A percentile compares a stretch with the other conserved stretches of the same genome.
Conservation (phyloP, 92 coral and sea anemone species). For the Epizoanthus ramosus region DNA sequence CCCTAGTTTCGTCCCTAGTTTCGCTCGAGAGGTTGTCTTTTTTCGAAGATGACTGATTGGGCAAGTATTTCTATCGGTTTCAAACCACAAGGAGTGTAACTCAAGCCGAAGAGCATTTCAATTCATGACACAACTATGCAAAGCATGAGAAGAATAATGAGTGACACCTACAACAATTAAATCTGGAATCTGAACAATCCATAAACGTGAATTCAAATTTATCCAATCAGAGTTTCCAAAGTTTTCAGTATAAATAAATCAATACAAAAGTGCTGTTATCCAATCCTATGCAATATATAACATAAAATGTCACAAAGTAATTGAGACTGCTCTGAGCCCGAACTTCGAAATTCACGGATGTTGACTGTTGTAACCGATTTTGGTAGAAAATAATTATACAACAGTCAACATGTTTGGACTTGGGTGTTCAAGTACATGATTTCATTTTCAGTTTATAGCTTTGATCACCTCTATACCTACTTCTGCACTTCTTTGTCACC, state of each 20-base stretch:
- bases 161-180: conserved; percentile 10
- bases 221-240: background rate
- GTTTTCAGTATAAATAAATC: background rate
- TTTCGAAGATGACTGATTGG: no score
- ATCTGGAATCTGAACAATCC: conserved; percentile 19
- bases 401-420: no score
- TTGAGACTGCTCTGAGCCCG: no score
- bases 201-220: background rate
- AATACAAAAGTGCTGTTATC: background rate
- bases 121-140: conserved; percentile 23
- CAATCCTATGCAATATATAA: background rate
- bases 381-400: no score
- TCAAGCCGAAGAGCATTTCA: conserved; percentile 4
- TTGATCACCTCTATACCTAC: no score
- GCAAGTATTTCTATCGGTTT: background rate
- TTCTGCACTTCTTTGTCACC: background rate
- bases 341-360: no score
- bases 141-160: conserved; percentile 20
- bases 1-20: no score
- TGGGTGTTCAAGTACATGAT: no score
- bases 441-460: no score
- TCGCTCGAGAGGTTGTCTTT: no score
- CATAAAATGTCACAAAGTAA: background rate
- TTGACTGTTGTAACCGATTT: no score
- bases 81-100: conserved; percentile 24